Percentiles rank a stretch among this genome's conserved stretches.
These are phyloP conservation scores for Vanessa cardui DNA, from an alignment of 2,888 invertebrate genomes.

Conservation along the genomic window DNA sequence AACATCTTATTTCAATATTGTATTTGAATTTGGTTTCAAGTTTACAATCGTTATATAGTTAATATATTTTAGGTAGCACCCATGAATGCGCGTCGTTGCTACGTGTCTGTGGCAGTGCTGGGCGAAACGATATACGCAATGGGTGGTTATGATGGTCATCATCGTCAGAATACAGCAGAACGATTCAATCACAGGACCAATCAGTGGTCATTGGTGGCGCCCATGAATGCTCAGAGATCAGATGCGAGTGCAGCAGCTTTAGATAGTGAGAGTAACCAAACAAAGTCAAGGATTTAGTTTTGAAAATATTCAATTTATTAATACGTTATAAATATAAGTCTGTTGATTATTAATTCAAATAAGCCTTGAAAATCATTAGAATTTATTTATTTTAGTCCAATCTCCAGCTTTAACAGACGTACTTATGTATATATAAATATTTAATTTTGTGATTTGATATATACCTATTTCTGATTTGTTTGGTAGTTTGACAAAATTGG, in stretches of 20 bases:
- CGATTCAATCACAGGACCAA: conserved; percentile 92
- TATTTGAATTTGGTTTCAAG: not conserved
- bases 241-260: conserved; percentile 95
- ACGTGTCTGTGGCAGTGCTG: conserved; percentile 92
- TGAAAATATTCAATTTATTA: not conserved
- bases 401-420: too few species aligned
- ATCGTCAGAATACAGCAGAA: conserved; percentile 93
- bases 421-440: too few species aligned
- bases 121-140: conserved; percentile 92
- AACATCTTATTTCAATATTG: not conserved
- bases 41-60: not conserved
- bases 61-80: conserved; percentile 85
- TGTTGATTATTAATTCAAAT: too few species aligned
- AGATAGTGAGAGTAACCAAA: conserved; percentile 78
- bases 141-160: conserved; percentile 94
- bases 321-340: too few species aligned
- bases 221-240: conserved; percentile 94
- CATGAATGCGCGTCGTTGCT: conserved; percentile 94
- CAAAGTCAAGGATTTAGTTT: not conserved
- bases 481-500: too few species aligned
- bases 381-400: too few species aligned
- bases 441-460: too few species aligned
- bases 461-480: too few species aligned
- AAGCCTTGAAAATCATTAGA: too few species aligned
- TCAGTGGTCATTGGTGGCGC: conserved; percentile 93